Evolutionary conservation across 2,888 invertebrate genomes (phyloP), one percentile per base, ranked within the genome.

Genomic region (Lasioglossum figueresi): DNA sequence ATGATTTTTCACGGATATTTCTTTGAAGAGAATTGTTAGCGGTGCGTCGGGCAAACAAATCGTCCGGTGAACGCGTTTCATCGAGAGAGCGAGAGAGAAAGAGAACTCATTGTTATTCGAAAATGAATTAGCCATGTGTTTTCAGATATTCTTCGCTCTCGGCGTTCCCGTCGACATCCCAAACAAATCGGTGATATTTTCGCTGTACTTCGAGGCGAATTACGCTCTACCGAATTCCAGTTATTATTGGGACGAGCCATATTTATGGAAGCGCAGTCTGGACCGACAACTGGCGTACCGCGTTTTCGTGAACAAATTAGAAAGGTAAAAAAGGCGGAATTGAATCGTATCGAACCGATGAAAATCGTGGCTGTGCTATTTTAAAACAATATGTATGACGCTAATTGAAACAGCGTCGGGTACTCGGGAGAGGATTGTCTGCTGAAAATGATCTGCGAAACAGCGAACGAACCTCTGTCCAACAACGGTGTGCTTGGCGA

Each of bases 161-260:
- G 97, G 97, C 0, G 96, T 97, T 70, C 97, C 97, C 0, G 92
- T 97, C 23, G 97, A 97, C 90, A 95, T 97, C 5, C 96, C 97
- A 0, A 96, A 97, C 88, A 96, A 97, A 89, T 96, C 97, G 92
- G 96, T 97, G 1, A 97, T 97, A 90, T 95, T 97, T 72, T 97
- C 97, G 0, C 97, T 97, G 92, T 97, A 97, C 95, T 97, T 97
- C 91, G 97, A 97, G 92, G 96, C 97, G 0, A 97, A 97, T 94
- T 97, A 97, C 93, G 95, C 95, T 45, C 93, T 96, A 12, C 96
- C 97, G 88, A 95, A 94, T 56, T 93, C 92, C 27, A 92, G 90
- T 76, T 85, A 89, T 75, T 90, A 86, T 45, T 72, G 87, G 63
- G 90, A 89, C 16, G 88, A 87, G 19, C 87, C 88, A 6, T 87